A percentile compares a stretch with the other conserved stretches of the same genome.
Conservation (phyloP, 2,797 vertebrate genomes). For the Onychomys torridus region DNA sequence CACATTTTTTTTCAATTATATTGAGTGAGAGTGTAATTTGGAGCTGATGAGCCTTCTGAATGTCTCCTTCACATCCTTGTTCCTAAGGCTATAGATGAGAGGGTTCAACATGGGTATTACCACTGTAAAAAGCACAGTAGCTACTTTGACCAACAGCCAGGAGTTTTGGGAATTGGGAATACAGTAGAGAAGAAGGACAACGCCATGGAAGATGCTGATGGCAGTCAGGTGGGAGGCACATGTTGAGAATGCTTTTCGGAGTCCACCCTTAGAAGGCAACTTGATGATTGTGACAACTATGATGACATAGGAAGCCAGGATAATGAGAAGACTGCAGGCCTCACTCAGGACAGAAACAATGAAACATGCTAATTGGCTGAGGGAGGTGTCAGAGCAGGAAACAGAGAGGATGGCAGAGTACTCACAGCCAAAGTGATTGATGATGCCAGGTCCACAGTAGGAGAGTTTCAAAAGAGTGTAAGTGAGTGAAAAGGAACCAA, state of each 20-base stretch:
- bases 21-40: not conserved
- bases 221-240: not conserved
- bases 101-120: not conserved
- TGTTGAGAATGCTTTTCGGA: not conserved
- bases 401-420: constrained; percentile 48
- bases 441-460: constrained; percentile 9
- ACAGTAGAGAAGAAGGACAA: not conserved
- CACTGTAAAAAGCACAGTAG: not conserved
- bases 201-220: not conserved
- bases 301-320: constrained; percentile 37
- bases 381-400: not conserved
- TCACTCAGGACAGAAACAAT: constrained; percentile 43
- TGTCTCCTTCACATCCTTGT: not conserved
- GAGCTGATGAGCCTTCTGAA: not conserved
- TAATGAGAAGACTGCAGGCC: constrained; percentile 7
- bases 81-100: not conserved
- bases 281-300: constrained; percentile 50
- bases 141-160: not conserved
- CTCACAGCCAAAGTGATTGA: constrained; percentile 66
- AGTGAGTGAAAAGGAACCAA: not conserved
- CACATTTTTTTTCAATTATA: not conserved
- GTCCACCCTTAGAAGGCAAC: constrained; percentile 42
- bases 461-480: not conserved
- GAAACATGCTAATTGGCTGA: not conserved
- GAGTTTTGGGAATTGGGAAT: not conserved